A percentile compares a stretch with the other conserved stretches of the same genome.
These are phyloP conservation scores for Lepeophtheirus salmonis DNA, from an alignment of 1,140 invertebrate genomes.

Conservation along the genomic window DNA sequence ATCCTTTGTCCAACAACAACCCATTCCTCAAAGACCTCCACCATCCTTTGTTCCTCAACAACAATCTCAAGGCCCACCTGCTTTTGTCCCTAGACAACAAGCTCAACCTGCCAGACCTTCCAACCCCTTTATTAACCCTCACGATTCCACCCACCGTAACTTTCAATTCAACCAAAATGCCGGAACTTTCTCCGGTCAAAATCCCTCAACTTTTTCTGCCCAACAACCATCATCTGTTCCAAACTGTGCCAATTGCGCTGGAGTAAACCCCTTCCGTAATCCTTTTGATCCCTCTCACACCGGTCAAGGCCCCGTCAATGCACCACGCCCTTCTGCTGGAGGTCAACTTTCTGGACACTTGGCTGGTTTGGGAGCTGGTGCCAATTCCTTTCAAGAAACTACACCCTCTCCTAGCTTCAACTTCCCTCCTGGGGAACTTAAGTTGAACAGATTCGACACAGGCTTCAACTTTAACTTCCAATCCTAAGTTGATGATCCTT, in stretches of 20 bases:
- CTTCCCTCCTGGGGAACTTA: slow-evolving; percentile 18
- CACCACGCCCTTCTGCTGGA: background rate
- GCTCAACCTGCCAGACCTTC: background rate
- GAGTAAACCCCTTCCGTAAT: slow-evolving; percentile 18
- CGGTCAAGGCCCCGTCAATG: background rate
- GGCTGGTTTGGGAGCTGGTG: background rate
- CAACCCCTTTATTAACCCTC: slow-evolving; percentile 18
- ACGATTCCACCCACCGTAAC: slow-evolving; percentile 17
- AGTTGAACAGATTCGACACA: slow-evolving; percentile 17
- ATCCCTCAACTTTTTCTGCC: background rate
- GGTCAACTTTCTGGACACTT: slow-evolving; percentile 7
- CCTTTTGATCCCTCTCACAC: slow-evolving; percentile 15
- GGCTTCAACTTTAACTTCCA: slow-evolving; percentile 18
- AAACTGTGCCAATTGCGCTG: slow-evolving; percentile 17
- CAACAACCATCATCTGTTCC: background rate
- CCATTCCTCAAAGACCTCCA: slow-evolving; percentile 1
- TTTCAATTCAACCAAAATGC: slow-evolving; percentile 15
- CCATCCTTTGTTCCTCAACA: slow-evolving; percentile 1
- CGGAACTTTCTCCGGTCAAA: slow-evolving; percentile 8
- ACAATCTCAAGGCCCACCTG: background rate
- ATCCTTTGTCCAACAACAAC: too few relatives aligned
- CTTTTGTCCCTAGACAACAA: background rate
- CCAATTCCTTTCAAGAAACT: background rate
- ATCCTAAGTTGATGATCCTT: slow-evolving; percentile 8
- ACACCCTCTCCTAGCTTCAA: background rate